Base-by-base conservation (phyloP, 2,888 invertebrate species). In the Epirrita christyi region DNA sequence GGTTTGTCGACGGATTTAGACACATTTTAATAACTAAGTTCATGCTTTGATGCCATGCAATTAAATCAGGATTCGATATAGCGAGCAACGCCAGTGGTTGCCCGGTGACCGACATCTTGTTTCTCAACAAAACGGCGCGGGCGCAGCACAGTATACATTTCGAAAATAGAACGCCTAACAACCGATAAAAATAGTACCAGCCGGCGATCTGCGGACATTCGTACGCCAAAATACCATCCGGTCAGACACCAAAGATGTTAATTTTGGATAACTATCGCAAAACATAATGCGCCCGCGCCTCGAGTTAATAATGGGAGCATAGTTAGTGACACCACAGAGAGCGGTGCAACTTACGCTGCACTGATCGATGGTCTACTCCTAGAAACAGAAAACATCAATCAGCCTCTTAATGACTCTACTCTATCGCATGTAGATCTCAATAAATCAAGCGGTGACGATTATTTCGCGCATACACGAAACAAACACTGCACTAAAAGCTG, bases 301-400 rank as follows among this genome's bases (percentile, higher is more conserved):
- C 72, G 58, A 78, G 89, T 91, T 88, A 91, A 86, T 88, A 77
- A 81, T 80, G 76, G 84, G 74, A 79, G 40, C 40, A 63, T 70
- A 76, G 89, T 92, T 91, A 92, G 91, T 91, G 90, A 90, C 91
- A 92, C 91, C 91, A 91, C 88, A 86, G 82, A 86, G 85, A 91
- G 91, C 90, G 90, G 91, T 91, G 91, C 86, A 86, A 92, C 92
- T 92, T 92, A 92, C 92, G 87, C 87, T 65, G 59, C 67, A 67
- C 67, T 65, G 88, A 91, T 92, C 86, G 92, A 92, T 77, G 92
- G 92, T 92, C 92, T 92, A 92, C 92, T 90, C 92, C 92, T 92
- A 92, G 89, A 92, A 92, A 92, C 87, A 92, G 86, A 91, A 92
- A 90, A 92, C 86, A 89, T 89, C 90, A 88, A 84, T 90, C 89